These are phyloP conservation scores for Steatornis caripensis DNA, from an alignment of 2,113 vertebrate species.

Conservation along the genomic window DNA sequence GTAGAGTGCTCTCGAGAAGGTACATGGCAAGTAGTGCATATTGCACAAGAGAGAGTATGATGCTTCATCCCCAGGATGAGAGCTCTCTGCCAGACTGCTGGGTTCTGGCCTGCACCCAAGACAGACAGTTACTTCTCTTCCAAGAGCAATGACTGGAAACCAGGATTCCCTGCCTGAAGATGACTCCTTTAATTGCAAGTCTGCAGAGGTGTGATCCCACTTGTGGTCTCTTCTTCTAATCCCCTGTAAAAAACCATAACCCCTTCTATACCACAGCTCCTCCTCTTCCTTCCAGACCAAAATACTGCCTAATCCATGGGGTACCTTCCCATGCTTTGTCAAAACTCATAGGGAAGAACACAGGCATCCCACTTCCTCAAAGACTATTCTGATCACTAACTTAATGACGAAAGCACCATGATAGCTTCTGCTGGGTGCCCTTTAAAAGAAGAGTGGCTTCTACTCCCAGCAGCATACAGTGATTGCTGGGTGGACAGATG, in stretches of 20 bases:
- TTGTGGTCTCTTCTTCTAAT: neutral
- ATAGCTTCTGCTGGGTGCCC: neutral
- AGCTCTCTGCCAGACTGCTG: neutral
- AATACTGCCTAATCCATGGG: neutral
- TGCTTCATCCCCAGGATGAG: neutral
- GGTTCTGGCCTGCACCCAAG: neutral
- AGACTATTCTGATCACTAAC: neutral
- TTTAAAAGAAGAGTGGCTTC: neutral
- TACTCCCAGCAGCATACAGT: neutral
- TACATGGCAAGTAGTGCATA: neutral
- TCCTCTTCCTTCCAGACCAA: neutral
- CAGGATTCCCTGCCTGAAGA: neutral
- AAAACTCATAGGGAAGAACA: neutral
- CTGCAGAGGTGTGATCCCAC: neutral
- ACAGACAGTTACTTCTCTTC: neutral
- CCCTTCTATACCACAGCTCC: neutral
- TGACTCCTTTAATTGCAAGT: neutral
- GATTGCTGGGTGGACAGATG: fast-evolving
- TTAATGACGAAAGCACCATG: neutral
- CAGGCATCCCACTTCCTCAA: neutral
- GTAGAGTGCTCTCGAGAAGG: neutral
- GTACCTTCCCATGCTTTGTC: neutral
- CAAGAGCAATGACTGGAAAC: neutral
- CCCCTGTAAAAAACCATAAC: neutral
- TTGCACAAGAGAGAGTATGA: neutral